Base-by-base conservation (phyloP, 2,888 invertebrate species). In the Caenorhabditis sinica region DNA sequence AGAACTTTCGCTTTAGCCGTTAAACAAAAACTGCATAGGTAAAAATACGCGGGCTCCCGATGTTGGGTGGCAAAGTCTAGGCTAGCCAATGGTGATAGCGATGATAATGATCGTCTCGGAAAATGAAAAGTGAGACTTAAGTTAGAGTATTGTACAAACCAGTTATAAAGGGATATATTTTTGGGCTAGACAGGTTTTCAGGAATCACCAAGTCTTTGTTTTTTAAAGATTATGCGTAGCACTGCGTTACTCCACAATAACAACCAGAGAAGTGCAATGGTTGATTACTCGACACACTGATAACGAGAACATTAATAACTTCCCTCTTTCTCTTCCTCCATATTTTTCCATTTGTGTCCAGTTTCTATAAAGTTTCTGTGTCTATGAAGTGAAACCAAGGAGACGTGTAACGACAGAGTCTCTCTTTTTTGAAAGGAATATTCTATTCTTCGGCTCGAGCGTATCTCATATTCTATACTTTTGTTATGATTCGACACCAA, bases 321-420 rank as follows among this genome's bases (percentile, higher is more conserved):
- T 45, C 45, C 17, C n/a, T 17, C 17, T 45, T 45, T 17, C 17
- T 45, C n/a, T 17, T 17, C 4, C 15, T 17, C 15, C n/a, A 4
- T 17, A n/a, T 49, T 49, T 49, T 49, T 17, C 1, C 20, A 20
- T 3, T 49, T 49, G 15, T 8, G 5, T 5, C 20, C 20, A 33
- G 63, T 33, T 40, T 43, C 65, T 66, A 23, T 25, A 20, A n/a
- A n/a, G 15, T n/a, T 61, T 13, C 30, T 1, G n/a, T 65, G 36
- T 58, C n/a, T 33, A 30, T 2, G 13, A 23, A 66, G 30, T 30
- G 71, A 56, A 71, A 71, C 71, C 71, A 71, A 71, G 71, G 71
- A 56, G 40, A 71, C 71, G n/a, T 17, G 13, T 9, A 25, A 40
- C 40, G 36, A 53, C 53, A 23, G 33, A 51, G 30, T 25, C 33